Evolutionary conservation across 2,797 vertebrate species (phyloP), one percentile per base, ranked within the genome.

Genomic region (Otolemur crassicaudatus): DNA sequence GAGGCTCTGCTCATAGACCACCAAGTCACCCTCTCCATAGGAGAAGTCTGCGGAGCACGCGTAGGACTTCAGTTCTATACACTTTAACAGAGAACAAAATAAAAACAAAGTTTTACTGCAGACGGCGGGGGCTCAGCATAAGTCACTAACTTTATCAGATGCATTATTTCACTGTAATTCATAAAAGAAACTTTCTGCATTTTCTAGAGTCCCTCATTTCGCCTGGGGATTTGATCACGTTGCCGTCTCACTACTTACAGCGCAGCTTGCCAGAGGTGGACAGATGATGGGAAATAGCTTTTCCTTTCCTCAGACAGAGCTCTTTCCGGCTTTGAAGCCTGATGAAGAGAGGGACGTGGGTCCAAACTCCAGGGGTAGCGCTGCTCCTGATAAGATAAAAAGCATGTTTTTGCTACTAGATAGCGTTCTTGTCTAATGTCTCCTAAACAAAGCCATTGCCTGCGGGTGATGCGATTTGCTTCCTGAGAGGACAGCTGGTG

Each of bases 11-110:
- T 90, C n/a, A 0, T 63, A n/a, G 25, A 10, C 25, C 56, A 20
- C 37, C n/a, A 86, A 87, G 49, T 8, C 61, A 84, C 12, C 23
- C n/a, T 80, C 53, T 86, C 61, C 40, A 56, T 2, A 8, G 1
- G 34, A 43, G 10, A 40, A 27, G 29, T 61, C 72, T 31, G 8
- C 58, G 1, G 19, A 95, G 63, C 12, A 49, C n/a, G 27, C 29
- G 16, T 22, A 19, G 3, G 79, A 88, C 79, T 90, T 49, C 79
- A 49, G 67, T 46, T 90, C 87, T 73, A 73, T 31, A 69, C 90
- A 65, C 34, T 72, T 75, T 65, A 75, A 93, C 92, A 86, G 73
- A 92, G 94, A 96, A 94, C 17, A 20, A 94, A 92, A 92, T 72
- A 73, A 94, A 95, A 90, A 56, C 40, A 40, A 95, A 61, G 58